Conservation (phyloP, 2,113 vertebrate species). For the Hystrix brachyura region DNA sequence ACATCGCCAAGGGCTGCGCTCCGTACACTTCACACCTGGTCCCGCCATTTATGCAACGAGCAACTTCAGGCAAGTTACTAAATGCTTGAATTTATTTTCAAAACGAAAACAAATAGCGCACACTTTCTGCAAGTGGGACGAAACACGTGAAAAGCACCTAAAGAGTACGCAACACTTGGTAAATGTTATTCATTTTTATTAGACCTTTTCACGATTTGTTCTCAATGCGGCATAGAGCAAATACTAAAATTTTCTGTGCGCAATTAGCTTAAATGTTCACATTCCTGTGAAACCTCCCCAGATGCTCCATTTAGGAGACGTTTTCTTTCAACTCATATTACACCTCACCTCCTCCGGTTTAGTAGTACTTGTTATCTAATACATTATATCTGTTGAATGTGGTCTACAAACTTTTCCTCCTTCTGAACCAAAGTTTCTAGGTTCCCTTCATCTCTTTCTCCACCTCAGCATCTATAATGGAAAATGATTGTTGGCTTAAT, state of each 20-base stretch:
- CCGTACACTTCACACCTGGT: not conserved
- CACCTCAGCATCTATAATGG: not conserved
- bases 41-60: not conserved
- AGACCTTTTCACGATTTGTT: not conserved
- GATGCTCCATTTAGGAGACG: not conserved
- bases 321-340: not conserved
- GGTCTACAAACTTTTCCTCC: not conserved
- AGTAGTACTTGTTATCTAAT: not conserved
- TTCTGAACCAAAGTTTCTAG: not conserved
- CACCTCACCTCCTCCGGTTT: not conserved
- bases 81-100: not conserved
- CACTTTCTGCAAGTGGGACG: not conserved
- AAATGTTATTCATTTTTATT: not conserved
- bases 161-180: not conserved
- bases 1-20: no score
- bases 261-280: not conserved
- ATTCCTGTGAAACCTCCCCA: not conserved
- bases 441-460: not conserved
- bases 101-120: not conserved
- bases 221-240: not conserved
- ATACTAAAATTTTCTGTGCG: not conserved
- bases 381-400: not conserved
- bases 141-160: not conserved
- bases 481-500: not conserved
- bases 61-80: not conserved